Evolutionary conservation across 2,888 invertebrate species (phyloP).

Genomic region (Oxystoma pomonae): DNA sequence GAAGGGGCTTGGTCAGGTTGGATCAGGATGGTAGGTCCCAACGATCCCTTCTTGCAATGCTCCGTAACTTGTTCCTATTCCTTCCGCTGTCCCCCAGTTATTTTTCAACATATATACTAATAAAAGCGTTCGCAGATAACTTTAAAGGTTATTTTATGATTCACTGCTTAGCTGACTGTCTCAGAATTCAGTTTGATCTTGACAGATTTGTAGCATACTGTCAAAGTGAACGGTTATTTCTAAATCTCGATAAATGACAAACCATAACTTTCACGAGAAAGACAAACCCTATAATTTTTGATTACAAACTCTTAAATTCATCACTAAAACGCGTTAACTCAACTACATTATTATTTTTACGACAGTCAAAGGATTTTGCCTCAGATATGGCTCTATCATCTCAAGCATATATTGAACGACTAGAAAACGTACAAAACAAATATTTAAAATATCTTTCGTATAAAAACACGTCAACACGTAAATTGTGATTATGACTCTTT

Average conservation of each 20-base stretch:
- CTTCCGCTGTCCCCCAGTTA: no score
- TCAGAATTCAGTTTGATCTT: no score
- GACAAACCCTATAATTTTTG: not conserved
- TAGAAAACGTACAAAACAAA: not conserved
- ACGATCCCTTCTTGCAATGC: no score
- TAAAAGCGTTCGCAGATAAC: slow-evolving; percentile 1
- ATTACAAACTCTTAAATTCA: not conserved
- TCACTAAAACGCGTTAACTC: not conserved
- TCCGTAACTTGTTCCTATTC: no score
- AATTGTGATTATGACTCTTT: not conserved
- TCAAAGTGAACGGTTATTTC: not conserved
- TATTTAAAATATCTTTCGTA: not conserved
- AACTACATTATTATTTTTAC: no score
- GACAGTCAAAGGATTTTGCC: not conserved
- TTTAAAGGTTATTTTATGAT: not conserved
- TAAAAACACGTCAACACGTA: not conserved
- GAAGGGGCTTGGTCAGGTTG: no score
- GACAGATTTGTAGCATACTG: not conserved
- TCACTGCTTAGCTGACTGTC: no score
- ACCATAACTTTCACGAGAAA: not conserved
- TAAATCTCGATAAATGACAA: not conserved
- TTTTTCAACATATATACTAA: no score
- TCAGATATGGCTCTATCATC: not conserved
- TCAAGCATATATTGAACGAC: not conserved
- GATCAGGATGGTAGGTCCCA: no score